Evolutionary conservation across 2,797 vertebrate genomes (phyloP).

Genomic region (Neosilurus mollespiculum): DNA sequence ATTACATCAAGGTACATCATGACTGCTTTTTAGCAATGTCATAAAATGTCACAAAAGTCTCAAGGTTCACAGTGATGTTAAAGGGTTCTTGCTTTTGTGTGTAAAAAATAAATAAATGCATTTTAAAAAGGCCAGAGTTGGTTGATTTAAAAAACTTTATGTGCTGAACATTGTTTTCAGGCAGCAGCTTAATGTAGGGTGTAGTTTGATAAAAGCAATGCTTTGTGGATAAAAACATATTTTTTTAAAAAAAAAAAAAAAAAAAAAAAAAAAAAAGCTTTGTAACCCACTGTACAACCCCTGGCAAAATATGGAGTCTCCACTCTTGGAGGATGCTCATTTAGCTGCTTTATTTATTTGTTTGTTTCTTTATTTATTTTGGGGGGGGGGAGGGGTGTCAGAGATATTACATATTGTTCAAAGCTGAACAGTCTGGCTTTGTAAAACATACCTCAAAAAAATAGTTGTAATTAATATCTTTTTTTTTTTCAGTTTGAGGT

Average conservation of each 20-base stretch:
- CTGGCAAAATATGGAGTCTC: too few species aligned
- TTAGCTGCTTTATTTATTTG: too few species aligned
- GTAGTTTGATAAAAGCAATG: neutral
- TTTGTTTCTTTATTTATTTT: too few species aligned
- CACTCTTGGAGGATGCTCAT: too few species aligned
- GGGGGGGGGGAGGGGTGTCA: too few species aligned
- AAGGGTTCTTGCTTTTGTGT: neutral
- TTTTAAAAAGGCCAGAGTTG: neutral
- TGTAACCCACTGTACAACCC: too few species aligned
- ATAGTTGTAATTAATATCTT: too few species aligned
- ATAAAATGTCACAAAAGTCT: neutral
- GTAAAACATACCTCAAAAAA: too few species aligned
- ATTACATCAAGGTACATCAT: constrained; percentile 52
- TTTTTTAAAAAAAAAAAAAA: neutral
- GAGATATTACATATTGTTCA: too few species aligned
- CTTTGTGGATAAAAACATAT: neutral
- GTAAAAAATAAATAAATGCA: too few species aligned
- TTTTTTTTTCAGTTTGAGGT: too few species aligned
- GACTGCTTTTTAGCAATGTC: constrained; percentile 9
- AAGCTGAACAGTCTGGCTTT: too few species aligned
- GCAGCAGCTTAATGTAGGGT: neutral
- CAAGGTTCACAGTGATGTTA: neutral
- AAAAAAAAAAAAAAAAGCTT: neutral
- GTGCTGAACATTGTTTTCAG: neutral
- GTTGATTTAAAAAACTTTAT: neutral